Evolutionary conservation across 2,888 invertebrate genomes (phyloP).

Genomic region (Acrobasis consociella): DNA sequence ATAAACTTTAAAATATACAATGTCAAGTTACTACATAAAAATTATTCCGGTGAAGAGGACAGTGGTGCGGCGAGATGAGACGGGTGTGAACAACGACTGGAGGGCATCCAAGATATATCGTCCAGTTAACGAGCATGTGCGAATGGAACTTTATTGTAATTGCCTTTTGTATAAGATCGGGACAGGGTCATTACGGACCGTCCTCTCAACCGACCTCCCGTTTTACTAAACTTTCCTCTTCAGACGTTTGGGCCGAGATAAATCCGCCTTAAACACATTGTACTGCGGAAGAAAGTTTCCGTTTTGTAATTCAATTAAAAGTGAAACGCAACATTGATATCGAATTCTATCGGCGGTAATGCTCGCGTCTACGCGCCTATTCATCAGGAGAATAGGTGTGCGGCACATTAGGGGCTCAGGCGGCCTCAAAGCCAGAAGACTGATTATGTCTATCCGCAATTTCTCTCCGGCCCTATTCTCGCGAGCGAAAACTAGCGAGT

Average conservation of each 20-base stretch:
- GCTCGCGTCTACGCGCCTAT: constrained; percentile 69
- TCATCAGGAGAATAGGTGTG: constrained; percentile 76
- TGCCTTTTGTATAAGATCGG: constrained; percentile 80
- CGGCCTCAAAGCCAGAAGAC: constrained; percentile 83
- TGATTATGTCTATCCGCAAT: constrained; percentile 83
- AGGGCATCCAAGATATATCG: constrained; percentile 77
- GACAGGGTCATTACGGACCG: constrained; percentile 77
- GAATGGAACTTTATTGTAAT: constrained; percentile 83
- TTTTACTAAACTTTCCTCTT: constrained; percentile 69
- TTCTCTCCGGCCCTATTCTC: constrained; percentile 80
- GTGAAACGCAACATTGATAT: constrained; percentile 53
- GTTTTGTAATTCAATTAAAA: constrained; percentile 38
- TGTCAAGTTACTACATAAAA: constrained; percentile 25
- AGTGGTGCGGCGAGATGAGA: constrained; percentile 56
- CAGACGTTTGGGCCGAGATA: constrained; percentile 45
- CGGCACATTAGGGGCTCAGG: constrained; percentile 75
- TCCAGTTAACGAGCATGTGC: constrained; percentile 81
- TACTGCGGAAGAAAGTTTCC: constrained; percentile 29
- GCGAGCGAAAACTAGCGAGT: constrained; percentile 83
- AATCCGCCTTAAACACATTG: constrained; percentile 31
- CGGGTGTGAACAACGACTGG: constrained; percentile 60
- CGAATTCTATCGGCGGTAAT: constrained; percentile 55
- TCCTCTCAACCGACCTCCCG: constrained; percentile 68
- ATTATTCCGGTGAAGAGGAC: constrained; percentile 35
- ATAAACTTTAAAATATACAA: background rate